Base-by-base conservation (phyloP, 2,888 invertebrate genomes). In the Macrosoma leucophasiata region DNA sequence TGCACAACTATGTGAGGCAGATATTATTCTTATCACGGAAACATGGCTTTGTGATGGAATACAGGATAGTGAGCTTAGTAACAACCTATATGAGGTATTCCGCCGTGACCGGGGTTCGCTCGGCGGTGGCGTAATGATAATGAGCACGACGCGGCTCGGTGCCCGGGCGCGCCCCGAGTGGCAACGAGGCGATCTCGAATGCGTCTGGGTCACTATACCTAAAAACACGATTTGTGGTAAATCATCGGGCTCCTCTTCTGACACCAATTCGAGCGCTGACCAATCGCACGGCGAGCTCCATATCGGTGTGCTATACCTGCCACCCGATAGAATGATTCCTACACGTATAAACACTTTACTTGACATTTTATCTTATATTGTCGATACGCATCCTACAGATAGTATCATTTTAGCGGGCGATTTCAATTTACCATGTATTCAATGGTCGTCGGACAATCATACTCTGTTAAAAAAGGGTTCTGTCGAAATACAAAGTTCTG, bases 331-430 rank as follows among this genome's bases (percentile, higher is more conserved):
- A 4, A 10, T 28, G 28, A n/a, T n/a, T n/a, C n/a, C 21, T 11
- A 11, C 20, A 9, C 14, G 22, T 22, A 33, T 14, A 27, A 18
- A 17, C 4, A 13, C 4, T 3, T 19, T 19, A 21, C 15, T 9
- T 6, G 17, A 15, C n/a, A 9, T 22, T 15, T 12, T 34, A 18
- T 6, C 23, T 22, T 18, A 11, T 10, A 9, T 34, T 19, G 13
- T 22, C 7, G 13, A 24, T 14, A 24, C 13, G 8, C 19, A 38
- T 9, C 34, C 31, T 14, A 23, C 32, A 11, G 42, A 46, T 15
- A 6, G 19, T n/a, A 23, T 40, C 6, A 13, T 46, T 6, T 4
- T 45, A n/a, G 33, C 25, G 6, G 45, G 45, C 3, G 42, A 46
- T 15, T 41, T 42, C 20, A 46, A 46, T 15, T 13, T 46, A 5